Percentiles rank a stretch among this genome's conserved stretches.
These are phyloP conservation scores for Ischnura elegans DNA, from an alignment of 2,888 invertebrate species.

Conservation along the genomic window DNA sequence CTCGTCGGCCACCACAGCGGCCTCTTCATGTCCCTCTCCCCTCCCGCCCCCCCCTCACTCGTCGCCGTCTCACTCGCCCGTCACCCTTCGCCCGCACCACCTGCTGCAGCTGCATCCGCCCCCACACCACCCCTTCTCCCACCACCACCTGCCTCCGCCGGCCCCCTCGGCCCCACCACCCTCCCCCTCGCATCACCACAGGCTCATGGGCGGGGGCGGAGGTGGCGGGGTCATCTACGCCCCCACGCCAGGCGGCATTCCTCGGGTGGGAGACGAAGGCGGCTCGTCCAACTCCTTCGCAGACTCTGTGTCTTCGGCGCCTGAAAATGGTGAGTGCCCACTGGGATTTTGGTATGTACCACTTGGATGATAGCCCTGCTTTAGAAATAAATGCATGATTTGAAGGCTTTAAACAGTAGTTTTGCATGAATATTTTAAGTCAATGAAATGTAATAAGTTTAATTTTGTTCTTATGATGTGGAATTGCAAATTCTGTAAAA, in stretches of 20 bases:
- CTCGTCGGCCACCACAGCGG: conserved; percentile 67
- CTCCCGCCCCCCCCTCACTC: conserved; percentile 82
- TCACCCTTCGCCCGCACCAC: conserved; percentile 75
- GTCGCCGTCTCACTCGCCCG: conserved; percentile 93
- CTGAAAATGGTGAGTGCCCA: conserved; percentile 68
- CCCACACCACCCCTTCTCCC: background rate
- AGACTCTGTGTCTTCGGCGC: conserved; percentile 44
- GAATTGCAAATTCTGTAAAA: no score
- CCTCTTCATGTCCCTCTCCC: conserved; percentile 84
- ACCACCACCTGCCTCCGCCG: conserved; percentile 44
- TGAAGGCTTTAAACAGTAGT: no score
- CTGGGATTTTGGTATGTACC: no score
- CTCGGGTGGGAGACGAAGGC: conserved; percentile 69
- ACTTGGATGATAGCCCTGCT: no score
- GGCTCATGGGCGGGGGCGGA: conserved; percentile 70
- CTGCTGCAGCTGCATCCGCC: conserved; percentile 58
- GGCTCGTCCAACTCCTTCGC: conserved; percentile 68
- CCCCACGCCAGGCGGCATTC: conserved; percentile 68
- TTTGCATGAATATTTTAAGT: no score
- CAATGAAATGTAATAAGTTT: no score
- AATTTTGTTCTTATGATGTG: no score
- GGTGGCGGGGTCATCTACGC: conserved; percentile 69
- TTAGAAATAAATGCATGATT: no score
- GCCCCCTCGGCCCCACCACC: conserved; percentile 66
- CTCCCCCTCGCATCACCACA: conserved; percentile 69